Evolutionary conservation across 2,797 vertebrate species (phyloP), one percentile per base, ranked within the genome.

Genomic region (Lycodopsis pacificus): DNA sequence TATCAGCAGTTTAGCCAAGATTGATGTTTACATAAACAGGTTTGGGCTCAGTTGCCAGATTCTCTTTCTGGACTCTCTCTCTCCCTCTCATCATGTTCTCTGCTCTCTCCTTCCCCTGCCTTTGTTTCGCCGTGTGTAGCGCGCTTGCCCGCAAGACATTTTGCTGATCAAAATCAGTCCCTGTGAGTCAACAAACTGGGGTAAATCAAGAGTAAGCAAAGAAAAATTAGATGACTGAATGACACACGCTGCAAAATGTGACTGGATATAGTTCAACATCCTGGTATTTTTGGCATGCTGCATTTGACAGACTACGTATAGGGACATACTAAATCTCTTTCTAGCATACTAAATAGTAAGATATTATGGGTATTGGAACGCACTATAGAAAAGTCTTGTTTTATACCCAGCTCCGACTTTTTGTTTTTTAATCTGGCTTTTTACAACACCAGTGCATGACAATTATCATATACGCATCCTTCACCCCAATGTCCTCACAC

Each of bases 11-110:
- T 91, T 88, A 89, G 81, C 83, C 68, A 79, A 87, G 91, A 94
- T 94, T 88, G 91, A 92, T 94, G 83, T 93, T 94, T 89, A 91
- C 86, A 93, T 87, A 93, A 93, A 93, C 90, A 93, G 81, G 83
- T 86, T 81, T 71, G 62, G 71, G 69, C 82, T 87, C 68, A 71
- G 71, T 81, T 70, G 74, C 85, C 74, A 64, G 64, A 67, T 88
- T 81, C 59, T 71, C 62, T 78, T 71, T 80, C 49, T 71, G 42
- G 73, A 70, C 67, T 68, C 74, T 71, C 65, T 77, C 70, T 69
- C 72, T 71, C 51, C 71, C 17, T 46, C 34, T 44, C 2, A 1
- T 65, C 19, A 20, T 38, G 61, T 58, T 46, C 4, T 34, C 58
- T 38, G 32, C 5, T 65, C 38, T 22, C 25, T 76, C 38, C 8